Conservation (phyloP, 2,113 vertebrate genomes). For the Antidorcas marsupialis region DNA sequence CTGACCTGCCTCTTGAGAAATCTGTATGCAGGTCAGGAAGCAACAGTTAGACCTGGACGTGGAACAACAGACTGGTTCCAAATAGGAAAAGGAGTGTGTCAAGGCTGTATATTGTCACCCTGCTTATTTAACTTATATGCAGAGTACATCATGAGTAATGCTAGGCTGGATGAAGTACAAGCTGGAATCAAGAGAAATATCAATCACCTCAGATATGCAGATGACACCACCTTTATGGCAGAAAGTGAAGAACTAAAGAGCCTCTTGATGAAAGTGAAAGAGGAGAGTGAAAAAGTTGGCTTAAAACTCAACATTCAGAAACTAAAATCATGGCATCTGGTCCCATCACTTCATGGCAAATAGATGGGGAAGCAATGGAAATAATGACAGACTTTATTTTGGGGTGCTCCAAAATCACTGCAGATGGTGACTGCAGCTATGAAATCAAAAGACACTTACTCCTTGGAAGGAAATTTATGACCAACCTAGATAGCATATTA, state of each 20-base stretch:
- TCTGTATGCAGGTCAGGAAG: not conserved
- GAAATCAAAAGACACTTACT: not conserved
- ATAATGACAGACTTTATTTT: not conserved
- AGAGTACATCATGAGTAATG: not conserved
- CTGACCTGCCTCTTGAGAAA: not conserved
- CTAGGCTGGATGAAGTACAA: not conserved
- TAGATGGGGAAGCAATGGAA: not conserved
- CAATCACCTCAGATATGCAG: not conserved
- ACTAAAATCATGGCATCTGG: not conserved
- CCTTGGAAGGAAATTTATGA: not conserved
- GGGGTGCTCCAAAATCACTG: rapidly evolving
- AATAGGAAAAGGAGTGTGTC: not conserved
- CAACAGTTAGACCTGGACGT: not conserved
- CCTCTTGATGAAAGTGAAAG: not conserved
- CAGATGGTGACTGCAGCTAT: not conserved
- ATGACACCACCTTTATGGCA: not conserved
- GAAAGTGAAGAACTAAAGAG: not conserved
- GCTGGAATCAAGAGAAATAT: not conserved
- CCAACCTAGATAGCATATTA: not conserved
- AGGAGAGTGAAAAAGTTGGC: not conserved
- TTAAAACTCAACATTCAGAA: not conserved
- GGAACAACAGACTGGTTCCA: not conserved
- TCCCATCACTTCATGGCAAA: not conserved
- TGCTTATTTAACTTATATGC: not conserved
- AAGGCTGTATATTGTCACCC: not conserved